These are phyloP conservation scores for Spondyliosoma cantharus DNA, from an alignment of 2,797 vertebrate species.

Conservation along the genomic window DNA sequence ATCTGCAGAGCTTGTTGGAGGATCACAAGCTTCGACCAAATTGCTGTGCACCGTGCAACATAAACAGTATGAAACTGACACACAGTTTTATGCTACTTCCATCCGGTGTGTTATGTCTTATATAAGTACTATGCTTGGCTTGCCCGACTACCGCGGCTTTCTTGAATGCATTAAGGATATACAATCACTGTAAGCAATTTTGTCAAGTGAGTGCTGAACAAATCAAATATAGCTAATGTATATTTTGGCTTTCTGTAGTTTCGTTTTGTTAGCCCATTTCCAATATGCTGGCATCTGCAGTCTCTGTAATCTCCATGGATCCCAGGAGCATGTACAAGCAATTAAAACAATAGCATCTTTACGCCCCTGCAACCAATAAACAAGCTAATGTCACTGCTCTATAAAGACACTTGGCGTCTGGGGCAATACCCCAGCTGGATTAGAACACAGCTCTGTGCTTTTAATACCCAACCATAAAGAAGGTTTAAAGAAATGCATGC, in stretches of 20 bases:
- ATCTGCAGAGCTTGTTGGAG: slow-evolving; percentile 3
- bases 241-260: slow-evolving; percentile 78
- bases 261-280: slow-evolving; percentile 80
- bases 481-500: slow-evolving; percentile 82
- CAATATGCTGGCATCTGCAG: slow-evolving; percentile 86
- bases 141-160: slow-evolving; percentile 24
- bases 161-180: slow-evolving; percentile 56
- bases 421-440: slow-evolving; percentile 84
- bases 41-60: slow-evolving; percentile 1
- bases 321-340: slow-evolving; percentile 85
- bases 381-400: slow-evolving; percentile 86
- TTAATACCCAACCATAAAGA: slow-evolving; percentile 82
- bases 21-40: slow-evolving; percentile 19
- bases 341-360: slow-evolving; percentile 88
- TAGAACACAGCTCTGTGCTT: slow-evolving; percentile 79
- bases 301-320: slow-evolving; percentile 84
- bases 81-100: slow-evolving; percentile 16
- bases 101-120: slow-evolving; percentile 10
- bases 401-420: slow-evolving; percentile 84
- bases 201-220: slow-evolving; percentile 70
- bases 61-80: slow-evolving; percentile 2
- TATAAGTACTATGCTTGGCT: slow-evolving; percentile 25
- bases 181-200: slow-evolving; percentile 62
- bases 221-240: slow-evolving; percentile 81
- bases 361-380: slow-evolving; percentile 87